phyloP scores from a whole-genome alignment of 2,113 vertebrate species.

The Mormyrus iriodes region DNA sequence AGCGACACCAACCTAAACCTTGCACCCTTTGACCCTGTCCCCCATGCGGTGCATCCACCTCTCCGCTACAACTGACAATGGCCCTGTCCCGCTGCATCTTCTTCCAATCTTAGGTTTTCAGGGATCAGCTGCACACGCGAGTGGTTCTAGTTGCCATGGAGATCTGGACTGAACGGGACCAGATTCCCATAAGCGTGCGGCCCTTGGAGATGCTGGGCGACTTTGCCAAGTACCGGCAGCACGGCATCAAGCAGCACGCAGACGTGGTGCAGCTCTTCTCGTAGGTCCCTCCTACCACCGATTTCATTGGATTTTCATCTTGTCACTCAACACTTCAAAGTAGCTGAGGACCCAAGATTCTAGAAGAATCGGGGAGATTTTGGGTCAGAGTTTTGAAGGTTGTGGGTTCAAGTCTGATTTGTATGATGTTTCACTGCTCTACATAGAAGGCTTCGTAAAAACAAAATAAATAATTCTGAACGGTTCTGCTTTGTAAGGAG shows the following conservation, averaged over 20 bases:
- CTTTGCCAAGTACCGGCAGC: slow-evolving; percentile 90
- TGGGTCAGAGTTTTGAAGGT: neutral
- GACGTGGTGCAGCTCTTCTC: slow-evolving; percentile 91
- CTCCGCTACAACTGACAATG: neutral
- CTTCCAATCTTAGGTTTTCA: slow-evolving; percentile 76
- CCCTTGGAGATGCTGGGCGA: slow-evolving; percentile 86
- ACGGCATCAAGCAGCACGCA: slow-evolving; percentile 77
- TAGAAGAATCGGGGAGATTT: neutral
- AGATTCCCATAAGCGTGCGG: slow-evolving; percentile 74
- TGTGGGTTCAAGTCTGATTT: neutral
- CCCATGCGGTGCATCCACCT: slow-evolving; percentile 2
- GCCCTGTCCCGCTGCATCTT: slow-evolving; percentile 9
- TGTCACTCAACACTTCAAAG: neutral
- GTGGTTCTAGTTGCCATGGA: slow-evolving; percentile 92
- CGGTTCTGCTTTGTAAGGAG: neutral
- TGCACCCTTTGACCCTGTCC: slow-evolving; percentile 42
- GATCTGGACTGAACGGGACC: slow-evolving; percentile 91
- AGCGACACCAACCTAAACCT: slow-evolving; percentile 56
- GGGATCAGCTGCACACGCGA: slow-evolving; percentile 91
- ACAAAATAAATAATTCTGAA: neutral
- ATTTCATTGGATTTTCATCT: neutral
- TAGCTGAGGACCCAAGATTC: neutral
- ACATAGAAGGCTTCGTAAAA: neutral
- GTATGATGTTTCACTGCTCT: neutral
- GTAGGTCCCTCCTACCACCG: slow-evolving; percentile 57